phyloP scores from a whole-genome alignment of 2,888 invertebrate species.

The Eupeodes luniger region DNA sequence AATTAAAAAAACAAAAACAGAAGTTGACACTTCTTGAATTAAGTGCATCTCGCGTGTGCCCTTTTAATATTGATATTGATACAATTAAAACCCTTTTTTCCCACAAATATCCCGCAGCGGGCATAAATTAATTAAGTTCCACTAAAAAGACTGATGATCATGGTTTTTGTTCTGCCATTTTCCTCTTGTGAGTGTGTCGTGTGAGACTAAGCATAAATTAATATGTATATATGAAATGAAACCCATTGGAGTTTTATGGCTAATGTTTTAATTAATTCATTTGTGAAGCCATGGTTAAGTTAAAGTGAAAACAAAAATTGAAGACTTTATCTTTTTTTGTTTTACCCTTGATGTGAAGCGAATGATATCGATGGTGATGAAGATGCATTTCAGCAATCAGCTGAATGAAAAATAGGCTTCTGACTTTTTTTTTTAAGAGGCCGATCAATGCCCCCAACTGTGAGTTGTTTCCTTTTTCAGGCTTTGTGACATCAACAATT shows the following conservation, averaged over 20 bases:
- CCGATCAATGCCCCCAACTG: constrained; percentile 61
- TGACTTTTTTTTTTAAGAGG: neutral
- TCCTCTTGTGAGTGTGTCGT: constrained; percentile 29
- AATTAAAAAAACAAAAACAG: constrained; percentile 13
- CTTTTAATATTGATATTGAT: constrained; percentile 44
- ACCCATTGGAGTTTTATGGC: constrained; percentile 68
- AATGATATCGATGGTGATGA: neutral
- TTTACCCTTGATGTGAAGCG: neutral
- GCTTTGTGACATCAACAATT: constrained; percentile 40
- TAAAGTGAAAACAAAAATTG: neutral
- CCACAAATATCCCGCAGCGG: constrained; percentile 63
- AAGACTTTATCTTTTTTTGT: neutral
- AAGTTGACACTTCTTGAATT: constrained; percentile 53
- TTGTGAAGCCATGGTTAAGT: constrained; percentile 29
- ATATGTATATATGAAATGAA: constrained; percentile 16
- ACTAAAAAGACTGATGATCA: constrained; percentile 62
- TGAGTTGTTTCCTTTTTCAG: constrained; percentile 33
- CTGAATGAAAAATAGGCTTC: constrained; percentile 19
- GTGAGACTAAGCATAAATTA: constrained; percentile 69
- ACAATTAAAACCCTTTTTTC: constrained; percentile 56
- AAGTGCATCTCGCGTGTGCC: constrained; percentile 44
- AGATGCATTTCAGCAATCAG: constrained; percentile 50
- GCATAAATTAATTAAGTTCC: constrained; percentile 74
- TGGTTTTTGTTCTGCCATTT: constrained; percentile 30
- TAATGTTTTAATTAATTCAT: constrained; percentile 75